A percentile compares a stretch with the other conserved stretches of the same genome.
phyloP scores from a whole-genome alignment of 2,113 vertebrate genomes.

The Gallinago paraguaiae region DNA sequence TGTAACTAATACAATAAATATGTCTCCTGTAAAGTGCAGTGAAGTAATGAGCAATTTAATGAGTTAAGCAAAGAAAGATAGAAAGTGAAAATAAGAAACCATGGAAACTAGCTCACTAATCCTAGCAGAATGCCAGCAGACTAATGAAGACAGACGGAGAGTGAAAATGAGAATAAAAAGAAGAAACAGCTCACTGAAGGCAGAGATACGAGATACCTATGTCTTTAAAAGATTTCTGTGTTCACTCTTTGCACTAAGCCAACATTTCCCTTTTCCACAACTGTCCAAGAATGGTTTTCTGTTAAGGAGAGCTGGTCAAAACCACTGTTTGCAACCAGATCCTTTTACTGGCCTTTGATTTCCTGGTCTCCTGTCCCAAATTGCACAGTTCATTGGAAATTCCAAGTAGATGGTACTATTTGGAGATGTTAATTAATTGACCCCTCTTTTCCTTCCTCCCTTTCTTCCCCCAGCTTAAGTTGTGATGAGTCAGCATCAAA shows the following conservation, averaged over 20 bases:
- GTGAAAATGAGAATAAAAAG: slow-evolving; percentile 68
- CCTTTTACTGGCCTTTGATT: not conserved
- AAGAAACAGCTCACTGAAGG: slow-evolving; percentile 36
- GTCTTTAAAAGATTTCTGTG: slow-evolving; percentile 37
- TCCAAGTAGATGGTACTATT: not conserved
- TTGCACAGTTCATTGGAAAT: not conserved
- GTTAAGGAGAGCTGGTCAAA: not conserved
- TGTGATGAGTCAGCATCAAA: not conserved
- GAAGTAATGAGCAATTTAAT: slow-evolving; percentile 77
- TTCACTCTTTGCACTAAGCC: not conserved
- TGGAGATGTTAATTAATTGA: not conserved
- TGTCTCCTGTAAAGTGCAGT: slow-evolving; percentile 76
- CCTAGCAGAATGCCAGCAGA: slow-evolving; percentile 70
- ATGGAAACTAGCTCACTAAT: slow-evolving; percentile 75
- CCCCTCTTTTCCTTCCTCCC: not conserved
- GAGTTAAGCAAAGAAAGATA: slow-evolving; percentile 77
- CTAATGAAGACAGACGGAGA: slow-evolving; percentile 76
- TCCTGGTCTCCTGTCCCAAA: not conserved
- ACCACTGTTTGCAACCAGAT: not conserved
- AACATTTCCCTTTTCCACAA: slow-evolving; percentile 7
- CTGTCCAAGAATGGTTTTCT: not conserved
- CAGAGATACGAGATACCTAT: slow-evolving; percentile 14
- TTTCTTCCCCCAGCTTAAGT: not conserved
- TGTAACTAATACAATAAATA: slow-evolving; percentile 79
- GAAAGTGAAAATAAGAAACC: slow-evolving; percentile 78